Evolutionary conservation across 2,888 invertebrate genomes (phyloP).

Genomic region (Drosophila aldrichi): DNA sequence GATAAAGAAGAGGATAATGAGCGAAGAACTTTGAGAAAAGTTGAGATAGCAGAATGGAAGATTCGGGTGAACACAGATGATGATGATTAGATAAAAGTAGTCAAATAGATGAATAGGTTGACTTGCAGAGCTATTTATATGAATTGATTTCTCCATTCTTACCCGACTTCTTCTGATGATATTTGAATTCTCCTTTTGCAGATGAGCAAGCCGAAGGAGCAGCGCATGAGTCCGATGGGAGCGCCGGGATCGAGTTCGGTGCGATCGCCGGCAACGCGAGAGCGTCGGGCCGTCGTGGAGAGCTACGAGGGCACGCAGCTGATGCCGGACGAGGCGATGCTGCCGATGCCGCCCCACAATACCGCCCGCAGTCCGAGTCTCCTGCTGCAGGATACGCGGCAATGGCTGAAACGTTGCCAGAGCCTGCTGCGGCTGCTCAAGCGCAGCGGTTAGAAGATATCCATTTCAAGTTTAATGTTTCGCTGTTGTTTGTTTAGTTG

Average conservation of each 20-base stretch:
- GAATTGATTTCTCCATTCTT: no score
- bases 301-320: neutral
- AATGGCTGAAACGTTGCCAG: neutral
- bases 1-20: no score
- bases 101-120: no score
- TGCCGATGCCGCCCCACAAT: conserved; percentile 15
- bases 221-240: neutral
- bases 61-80: no score
- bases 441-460: neutral
- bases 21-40: no score
- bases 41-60: no score
- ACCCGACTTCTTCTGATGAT: neutral
- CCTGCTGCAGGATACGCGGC: neutral
- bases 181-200: neutral
- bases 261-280: neutral
- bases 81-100: no score
- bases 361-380: neutral
- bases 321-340: conserved; percentile 6
- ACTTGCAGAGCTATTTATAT: no score
- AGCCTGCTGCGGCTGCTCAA: neutral
- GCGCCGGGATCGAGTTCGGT: neutral
- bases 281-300: conserved; percentile 12
- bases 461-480: no score
- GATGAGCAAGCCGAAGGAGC: neutral
- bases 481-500: no score